A percentile compares a stretch with the other conserved stretches of the same genome.
phyloP scores from a whole-genome alignment of 1,140 invertebrate genomes.

The Cydia amplana region DNA sequence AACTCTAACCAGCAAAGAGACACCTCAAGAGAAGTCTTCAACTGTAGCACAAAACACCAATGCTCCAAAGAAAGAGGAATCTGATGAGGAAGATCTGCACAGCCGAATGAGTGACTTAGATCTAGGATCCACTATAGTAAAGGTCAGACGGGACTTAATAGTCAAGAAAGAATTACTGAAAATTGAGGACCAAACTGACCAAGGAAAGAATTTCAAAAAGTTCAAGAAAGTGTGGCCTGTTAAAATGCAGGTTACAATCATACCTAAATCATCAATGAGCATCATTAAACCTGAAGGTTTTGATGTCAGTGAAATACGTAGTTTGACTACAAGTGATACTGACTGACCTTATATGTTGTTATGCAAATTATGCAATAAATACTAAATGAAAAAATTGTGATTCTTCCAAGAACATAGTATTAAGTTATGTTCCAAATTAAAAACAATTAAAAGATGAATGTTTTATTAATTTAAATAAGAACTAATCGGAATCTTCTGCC shows the following conservation, averaged over 20 bases:
- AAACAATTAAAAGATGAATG: background rate
- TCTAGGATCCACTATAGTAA: slow-evolving; percentile 58
- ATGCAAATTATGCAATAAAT: background rate
- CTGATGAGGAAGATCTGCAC: slow-evolving; percentile 55
- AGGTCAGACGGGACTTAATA: slow-evolving; percentile 57
- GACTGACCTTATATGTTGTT: background rate
- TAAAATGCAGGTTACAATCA: slow-evolving; percentile 55
- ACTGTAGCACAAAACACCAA: background rate
- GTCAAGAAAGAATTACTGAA: slow-evolving; percentile 58
- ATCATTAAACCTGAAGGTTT: slow-evolving; percentile 30
- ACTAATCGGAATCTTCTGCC: slow-evolving; percentile 35
- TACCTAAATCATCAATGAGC: slow-evolving; percentile 43
- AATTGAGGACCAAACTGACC: slow-evolving; percentile 39
- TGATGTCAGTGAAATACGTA: slow-evolving; percentile 22
- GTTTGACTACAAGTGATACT: slow-evolving; percentile 17
- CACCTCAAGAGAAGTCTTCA: background rate
- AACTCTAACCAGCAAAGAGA: slow-evolving; percentile 34
- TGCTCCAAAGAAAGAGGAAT: slow-evolving; percentile 47
- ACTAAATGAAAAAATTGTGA: background rate
- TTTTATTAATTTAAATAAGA: slow-evolving; percentile 17
- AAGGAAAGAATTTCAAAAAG: slow-evolving; percentile 68
- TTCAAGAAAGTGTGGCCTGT: slow-evolving; percentile 73
- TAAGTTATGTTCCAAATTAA: background rate
- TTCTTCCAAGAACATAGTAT: background rate
- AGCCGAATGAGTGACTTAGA: slow-evolving; percentile 58